A percentile compares a stretch with the other conserved stretches of the same genome.
These are phyloP conservation scores for Myrmophylax atrothorax DNA, from an alignment of 2,113 vertebrate species.

Conservation along the genomic window DNA sequence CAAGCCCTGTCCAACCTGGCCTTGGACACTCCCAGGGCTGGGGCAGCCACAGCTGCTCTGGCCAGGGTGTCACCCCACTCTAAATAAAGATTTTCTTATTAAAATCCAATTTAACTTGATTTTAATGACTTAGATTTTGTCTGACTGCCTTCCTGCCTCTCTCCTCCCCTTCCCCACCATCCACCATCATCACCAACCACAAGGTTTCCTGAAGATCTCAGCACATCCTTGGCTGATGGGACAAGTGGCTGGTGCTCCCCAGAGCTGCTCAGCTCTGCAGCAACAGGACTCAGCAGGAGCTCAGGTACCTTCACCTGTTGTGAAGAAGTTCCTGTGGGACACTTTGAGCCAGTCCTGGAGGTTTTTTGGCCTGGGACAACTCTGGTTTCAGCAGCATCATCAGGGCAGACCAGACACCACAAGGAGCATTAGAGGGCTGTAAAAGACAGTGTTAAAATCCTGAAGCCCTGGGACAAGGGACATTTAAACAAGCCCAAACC, in stretches of 20 bases:
- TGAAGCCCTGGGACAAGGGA: neutral
- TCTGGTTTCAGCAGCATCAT: rapidly evolving
- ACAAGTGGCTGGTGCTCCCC: neutral
- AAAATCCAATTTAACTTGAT: too few relatives aligned
- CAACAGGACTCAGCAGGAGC: neutral
- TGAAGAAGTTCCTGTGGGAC: neutral
- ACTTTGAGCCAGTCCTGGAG: neutral
- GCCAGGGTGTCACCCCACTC: neutral
- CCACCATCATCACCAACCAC: neutral
- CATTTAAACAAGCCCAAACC: neutral
- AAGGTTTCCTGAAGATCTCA: neutral
- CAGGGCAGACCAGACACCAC: neutral
- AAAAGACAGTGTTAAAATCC: neutral
- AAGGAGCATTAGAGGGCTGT: neutral
- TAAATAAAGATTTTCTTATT: neutral
- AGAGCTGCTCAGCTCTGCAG: neutral
- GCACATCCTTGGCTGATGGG: rapidly evolving
- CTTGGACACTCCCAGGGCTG: neutral
- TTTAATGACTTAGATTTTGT: neutral
- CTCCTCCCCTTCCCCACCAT: neutral
- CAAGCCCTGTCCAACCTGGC: rapidly evolving
- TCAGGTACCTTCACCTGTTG: neutral
- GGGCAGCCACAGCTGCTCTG: neutral
- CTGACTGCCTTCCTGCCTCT: neutral
- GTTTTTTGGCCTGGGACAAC: neutral